phyloP scores from a whole-genome alignment of 2,797 vertebrate genomes.

The Phrynocephalus forsythii region DNA sequence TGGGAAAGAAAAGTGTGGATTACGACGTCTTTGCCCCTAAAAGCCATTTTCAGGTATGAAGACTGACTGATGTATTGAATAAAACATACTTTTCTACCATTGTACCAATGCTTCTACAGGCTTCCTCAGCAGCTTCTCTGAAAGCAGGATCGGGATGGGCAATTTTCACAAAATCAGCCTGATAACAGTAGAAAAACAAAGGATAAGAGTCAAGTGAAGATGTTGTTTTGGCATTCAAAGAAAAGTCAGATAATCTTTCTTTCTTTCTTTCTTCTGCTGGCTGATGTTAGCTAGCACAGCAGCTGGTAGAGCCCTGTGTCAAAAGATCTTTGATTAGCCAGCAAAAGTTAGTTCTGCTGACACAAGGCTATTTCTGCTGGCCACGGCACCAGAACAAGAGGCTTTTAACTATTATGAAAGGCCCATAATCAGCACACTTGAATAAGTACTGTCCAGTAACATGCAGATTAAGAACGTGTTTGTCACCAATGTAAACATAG shows the following conservation, averaged over 20 bases:
- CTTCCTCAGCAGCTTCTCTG: slow-evolving; percentile 92
- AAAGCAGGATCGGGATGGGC: slow-evolving; percentile 92
- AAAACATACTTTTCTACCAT: slow-evolving; percentile 92
- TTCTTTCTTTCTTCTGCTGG: too few relatives aligned
- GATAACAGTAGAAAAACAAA: slow-evolving; percentile 37
- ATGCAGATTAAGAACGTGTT: too few relatives aligned
- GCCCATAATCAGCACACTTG: too few relatives aligned
- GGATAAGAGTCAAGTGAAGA: slow-evolving; percentile 7
- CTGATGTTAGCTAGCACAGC: too few relatives aligned
- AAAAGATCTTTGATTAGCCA: too few relatives aligned
- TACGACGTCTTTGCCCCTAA: not conserved
- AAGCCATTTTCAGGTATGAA: not conserved
- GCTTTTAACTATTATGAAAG: too few relatives aligned
- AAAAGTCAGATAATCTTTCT: not conserved
- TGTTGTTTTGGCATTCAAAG: not conserved
- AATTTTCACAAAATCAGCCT: slow-evolving; percentile 98
- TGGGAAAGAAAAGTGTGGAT: not conserved
- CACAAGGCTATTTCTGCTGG: too few relatives aligned
- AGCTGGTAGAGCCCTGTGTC: too few relatives aligned
- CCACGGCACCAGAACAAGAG: too few relatives aligned
- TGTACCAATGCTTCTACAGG: slow-evolving; percentile 93
- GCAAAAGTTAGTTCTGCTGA: too few relatives aligned
- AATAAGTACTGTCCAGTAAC: too few relatives aligned
- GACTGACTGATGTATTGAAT: not conserved
- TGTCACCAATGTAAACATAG: not conserved